Evolutionary conservation across 2,797 vertebrate genomes (phyloP), one percentile per base, ranked within the genome.

Genomic region (Microctenopoma stevenorrisi): DNA sequence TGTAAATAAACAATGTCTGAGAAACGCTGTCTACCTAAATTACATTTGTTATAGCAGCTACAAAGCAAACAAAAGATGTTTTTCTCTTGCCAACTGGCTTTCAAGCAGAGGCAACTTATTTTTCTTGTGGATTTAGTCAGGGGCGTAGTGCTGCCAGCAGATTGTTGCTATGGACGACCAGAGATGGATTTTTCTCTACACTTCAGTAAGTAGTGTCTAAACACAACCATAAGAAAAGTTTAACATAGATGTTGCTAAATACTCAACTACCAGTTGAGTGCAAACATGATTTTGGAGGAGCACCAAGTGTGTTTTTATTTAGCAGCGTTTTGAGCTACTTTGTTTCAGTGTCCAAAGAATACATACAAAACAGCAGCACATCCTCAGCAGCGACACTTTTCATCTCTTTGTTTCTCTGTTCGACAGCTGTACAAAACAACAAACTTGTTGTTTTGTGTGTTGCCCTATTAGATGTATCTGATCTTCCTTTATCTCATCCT

Each of bases 401-500:
- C 3, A 22, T 55, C 44, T 44, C 9, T 53, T 51, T 66, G n/a
- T 7, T 30, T 56, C 15, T 44, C 10, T 44, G 0, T 30, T 47
- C 43, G 67, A 50, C 38, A 49, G 37, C 37, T 2, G 0, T 14
- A 11, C 30, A 33, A 33, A 62, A 64, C 43, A 22, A 25, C 61
- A 3, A 52, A 65, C 12, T 16, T 18, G 18, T 18, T 18, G 18
- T 18, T 18, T 18, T 18, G 18, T 14, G 10, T 52, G 50, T 72
- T 71, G 53, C 43, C 12, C 42, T 28, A 35, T 52, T 50, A 50
- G 53, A 44, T 35, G 18, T 50, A 47, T 59, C 57, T 76, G 68
- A 70, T 74, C 38, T 18, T 55, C 42, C 35, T 62, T 67, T 48
- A 55, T 47, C 61, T 64, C 22, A 63, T 71, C 4, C 49, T 52